phyloP scores from a whole-genome alignment of 2,113 vertebrate genomes.

The Tyto alba region DNA sequence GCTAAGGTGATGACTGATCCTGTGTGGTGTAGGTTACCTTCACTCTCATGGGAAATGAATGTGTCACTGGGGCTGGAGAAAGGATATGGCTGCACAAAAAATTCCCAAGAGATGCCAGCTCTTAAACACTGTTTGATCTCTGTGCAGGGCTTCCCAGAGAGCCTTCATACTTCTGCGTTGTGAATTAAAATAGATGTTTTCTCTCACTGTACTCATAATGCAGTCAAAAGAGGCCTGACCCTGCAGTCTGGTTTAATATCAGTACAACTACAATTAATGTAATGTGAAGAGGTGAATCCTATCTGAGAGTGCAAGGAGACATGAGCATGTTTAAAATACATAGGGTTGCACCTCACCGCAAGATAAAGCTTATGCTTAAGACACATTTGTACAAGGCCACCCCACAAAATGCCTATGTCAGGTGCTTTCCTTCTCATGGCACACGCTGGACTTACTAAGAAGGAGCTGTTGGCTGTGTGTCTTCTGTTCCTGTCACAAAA shows the following conservation, averaged over 20 bases:
- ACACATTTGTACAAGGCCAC: background rate
- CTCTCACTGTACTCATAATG: background rate
- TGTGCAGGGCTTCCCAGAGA: background rate
- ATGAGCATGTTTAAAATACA: background rate
- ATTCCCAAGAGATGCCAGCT: background rate
- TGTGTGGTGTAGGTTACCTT: background rate
- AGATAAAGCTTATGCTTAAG: background rate
- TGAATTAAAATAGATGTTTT: background rate
- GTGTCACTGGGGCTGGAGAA: background rate
- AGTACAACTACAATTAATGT: background rate
- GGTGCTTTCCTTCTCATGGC: background rate
- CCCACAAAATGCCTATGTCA: background rate
- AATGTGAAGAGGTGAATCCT: background rate
- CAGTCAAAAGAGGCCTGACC: background rate
- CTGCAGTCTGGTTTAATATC: background rate
- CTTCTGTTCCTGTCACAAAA: background rate
- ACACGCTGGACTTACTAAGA: background rate
- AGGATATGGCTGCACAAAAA: background rate
- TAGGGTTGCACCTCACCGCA: background rate
- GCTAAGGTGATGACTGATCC: background rate
- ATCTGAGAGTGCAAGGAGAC: background rate
- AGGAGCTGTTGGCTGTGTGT: background rate
- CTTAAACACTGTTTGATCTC: background rate
- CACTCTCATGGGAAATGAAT: background rate
- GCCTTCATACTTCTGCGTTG: background rate